A percentile compares a stretch with the other conserved stretches of the same genome.
Evolutionary conservation across 2,797 vertebrate genomes (phyloP).

Genomic region (Poeciliopsis paucimaculata): DNA sequence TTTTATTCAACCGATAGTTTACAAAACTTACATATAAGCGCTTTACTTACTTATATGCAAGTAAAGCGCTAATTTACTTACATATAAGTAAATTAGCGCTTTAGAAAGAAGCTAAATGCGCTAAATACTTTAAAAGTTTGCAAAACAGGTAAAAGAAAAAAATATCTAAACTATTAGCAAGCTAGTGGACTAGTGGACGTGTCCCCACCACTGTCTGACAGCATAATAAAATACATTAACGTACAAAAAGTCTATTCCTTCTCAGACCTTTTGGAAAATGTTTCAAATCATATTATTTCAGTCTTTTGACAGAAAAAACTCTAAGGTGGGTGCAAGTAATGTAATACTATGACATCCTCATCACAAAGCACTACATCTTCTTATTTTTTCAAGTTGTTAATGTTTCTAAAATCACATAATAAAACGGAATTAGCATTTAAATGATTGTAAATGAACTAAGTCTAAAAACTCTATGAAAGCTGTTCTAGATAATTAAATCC

Average conservation of each 20-base stretch:
- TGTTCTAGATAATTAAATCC: slow-evolving; percentile 56
- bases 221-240: not conserved
- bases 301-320: not conserved
- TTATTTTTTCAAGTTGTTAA: not conserved
- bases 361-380: not conserved
- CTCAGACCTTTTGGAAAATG: not conserved
- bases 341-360: not conserved
- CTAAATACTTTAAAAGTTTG: not conserved
- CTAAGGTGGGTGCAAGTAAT: not conserved
- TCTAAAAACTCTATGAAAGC: slow-evolving; percentile 30
- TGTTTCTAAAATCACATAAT: not conserved
- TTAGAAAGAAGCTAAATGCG: not conserved
- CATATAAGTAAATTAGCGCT: not conserved
- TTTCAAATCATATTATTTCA: not conserved
- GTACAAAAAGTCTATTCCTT: not conserved
- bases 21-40: too few species aligned
- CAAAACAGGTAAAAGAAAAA: not conserved
- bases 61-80: too few species aligned
- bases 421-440: slow-evolving; percentile 27
- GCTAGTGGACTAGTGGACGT: not conserved
- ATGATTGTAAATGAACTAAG: slow-evolving; percentile 38
- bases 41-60: too few species aligned
- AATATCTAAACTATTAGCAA: not conserved
- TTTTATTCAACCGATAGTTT: not conserved
- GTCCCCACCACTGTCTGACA: not conserved